Percentiles rank a stretch among this genome's conserved stretches.
These are phyloP conservation scores for Leptinotarsa undecemlineata DNA, from an alignment of 1,140 invertebrate species.

Conservation along the genomic window DNA sequence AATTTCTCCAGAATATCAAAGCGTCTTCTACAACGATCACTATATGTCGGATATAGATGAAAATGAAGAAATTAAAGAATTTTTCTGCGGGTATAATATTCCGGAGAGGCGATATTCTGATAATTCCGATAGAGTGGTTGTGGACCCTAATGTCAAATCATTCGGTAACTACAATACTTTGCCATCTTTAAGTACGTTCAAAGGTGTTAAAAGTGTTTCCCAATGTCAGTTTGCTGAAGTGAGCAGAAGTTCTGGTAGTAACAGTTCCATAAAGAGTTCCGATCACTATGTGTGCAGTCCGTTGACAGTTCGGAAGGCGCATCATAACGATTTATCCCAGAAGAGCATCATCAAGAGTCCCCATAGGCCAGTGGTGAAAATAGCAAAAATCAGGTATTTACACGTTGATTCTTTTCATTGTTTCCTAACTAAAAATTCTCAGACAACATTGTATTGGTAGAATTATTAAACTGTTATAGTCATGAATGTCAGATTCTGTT, in stretches of 20 bases:
- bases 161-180: slow-evolving; percentile 32
- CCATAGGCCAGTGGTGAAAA: slow-evolving; percentile 49
- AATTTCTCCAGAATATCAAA: slow-evolving; percentile 44
- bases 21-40: slow-evolving; percentile 50
- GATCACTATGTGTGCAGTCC: slow-evolving; percentile 46
- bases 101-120: slow-evolving; percentile 42
- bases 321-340: slow-evolving; percentile 35
- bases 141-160: slow-evolving; percentile 6
- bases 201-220: slow-evolving; percentile 11
- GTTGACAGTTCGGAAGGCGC: slow-evolving; percentile 33
- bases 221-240: not conserved
- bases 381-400: slow-evolving; percentile 51
- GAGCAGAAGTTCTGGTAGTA: slow-evolving; percentile 38
- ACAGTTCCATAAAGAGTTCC: slow-evolving; percentile 50
- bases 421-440: too few species aligned
- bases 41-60: slow-evolving; percentile 55
- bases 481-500: too few species aligned
- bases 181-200: slow-evolving; percentile 30
- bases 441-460: too few species aligned
- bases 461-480: too few species aligned
- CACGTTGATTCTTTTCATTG: too few species aligned
- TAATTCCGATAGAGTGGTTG: slow-evolving; percentile 27
- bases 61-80: slow-evolving; percentile 52
- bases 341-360: slow-evolving; percentile 49
- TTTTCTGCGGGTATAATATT: slow-evolving; percentile 43